Evolutionary conservation across 2,113 vertebrate species (phyloP).

Genomic region (Heteronetta atricapilla): DNA sequence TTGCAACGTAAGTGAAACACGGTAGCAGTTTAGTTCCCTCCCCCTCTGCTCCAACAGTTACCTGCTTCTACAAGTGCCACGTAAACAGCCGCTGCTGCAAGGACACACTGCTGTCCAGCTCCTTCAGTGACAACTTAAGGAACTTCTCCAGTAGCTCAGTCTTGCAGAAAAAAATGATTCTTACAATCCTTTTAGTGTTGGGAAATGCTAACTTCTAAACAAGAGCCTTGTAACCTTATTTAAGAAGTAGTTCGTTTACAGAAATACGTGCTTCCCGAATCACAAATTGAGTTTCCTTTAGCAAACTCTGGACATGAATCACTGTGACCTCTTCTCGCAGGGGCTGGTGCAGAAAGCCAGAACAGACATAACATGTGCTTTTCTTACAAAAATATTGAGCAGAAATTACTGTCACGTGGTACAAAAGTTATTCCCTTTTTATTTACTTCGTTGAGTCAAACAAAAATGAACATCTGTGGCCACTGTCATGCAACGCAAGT

Average conservation of each 20-base stretch:
- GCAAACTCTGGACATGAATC: not conserved
- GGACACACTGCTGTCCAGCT: not conserved
- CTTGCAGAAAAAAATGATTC: not conserved
- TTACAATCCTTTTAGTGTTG: not conserved
- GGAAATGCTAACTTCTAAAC: slow-evolving; percentile 29
- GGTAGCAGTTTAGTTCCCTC: not conserved
- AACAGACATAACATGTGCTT: not conserved
- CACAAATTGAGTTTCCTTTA: not conserved
- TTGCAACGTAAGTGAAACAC: not conserved
- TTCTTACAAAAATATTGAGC: slow-evolving; percentile 23
- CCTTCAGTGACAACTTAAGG: not conserved
- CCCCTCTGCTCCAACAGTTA: not conserved
- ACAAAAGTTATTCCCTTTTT: slow-evolving; percentile 62
- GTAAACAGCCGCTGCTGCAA: not conserved
- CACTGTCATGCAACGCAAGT: not conserved
- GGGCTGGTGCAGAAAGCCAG: not conserved
- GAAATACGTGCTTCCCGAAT: not conserved
- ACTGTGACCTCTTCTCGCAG: not conserved
- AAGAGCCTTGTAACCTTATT: not conserved
- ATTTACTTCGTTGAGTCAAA: slow-evolving; percentile 66
- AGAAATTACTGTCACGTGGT: slow-evolving; percentile 20
- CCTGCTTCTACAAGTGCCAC: not conserved
- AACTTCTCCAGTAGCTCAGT: not conserved
- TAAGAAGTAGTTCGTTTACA: not conserved
- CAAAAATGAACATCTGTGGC: slow-evolving; percentile 19